Evolutionary conservation across 2,797 vertebrate genomes (phyloP).

Genomic region (Melanotaenia trifasciata): DNA sequence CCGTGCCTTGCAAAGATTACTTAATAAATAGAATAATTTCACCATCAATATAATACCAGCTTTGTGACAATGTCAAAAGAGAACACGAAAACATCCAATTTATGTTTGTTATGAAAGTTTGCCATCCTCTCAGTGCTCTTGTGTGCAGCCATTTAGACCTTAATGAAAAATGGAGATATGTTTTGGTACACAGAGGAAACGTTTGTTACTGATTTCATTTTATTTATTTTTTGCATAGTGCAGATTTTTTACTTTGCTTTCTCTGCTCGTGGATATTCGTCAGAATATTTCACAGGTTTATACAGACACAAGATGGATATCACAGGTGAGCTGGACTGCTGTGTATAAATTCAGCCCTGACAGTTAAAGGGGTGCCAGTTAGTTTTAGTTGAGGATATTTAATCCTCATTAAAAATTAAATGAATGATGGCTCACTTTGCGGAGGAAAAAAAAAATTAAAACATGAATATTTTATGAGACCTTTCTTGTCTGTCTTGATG

Average conservation of each 20-base stretch:
- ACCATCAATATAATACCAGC: slow-evolving; percentile 72
- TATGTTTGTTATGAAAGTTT: slow-evolving; percentile 65
- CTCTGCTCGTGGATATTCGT: neutral
- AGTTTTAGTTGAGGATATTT: slow-evolving; percentile 78
- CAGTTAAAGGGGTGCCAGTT: slow-evolving; percentile 70
- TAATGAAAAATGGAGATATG: slow-evolving; percentile 62
- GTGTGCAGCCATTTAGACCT: slow-evolving; percentile 43
- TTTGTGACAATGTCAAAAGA: slow-evolving; percentile 72
- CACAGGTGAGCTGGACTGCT: slow-evolving; percentile 60
- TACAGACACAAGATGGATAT: slow-evolving; percentile 26
- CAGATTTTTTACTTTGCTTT: slow-evolving; percentile 9
- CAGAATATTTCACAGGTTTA: slow-evolving; percentile 24
- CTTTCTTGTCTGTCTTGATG: slow-evolving; percentile 68
- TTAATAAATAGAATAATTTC: slow-evolving; percentile 81
- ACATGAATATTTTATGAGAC: slow-evolving; percentile 75
- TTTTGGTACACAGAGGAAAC: slow-evolving; percentile 33
- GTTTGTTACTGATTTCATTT: slow-evolving; percentile 23
- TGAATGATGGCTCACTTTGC: slow-evolving; percentile 68
- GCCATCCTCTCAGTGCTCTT: slow-evolving; percentile 28
- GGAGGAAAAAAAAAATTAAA: slow-evolving; percentile 59
- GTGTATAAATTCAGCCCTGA: slow-evolving; percentile 57
- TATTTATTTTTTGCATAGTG: neutral
- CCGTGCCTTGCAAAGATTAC: slow-evolving; percentile 64
- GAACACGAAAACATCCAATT: slow-evolving; percentile 72
- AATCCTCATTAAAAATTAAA: slow-evolving; percentile 78